Percentiles rank a stretch among this genome's conserved stretches.
Evolutionary conservation across 2,888 invertebrate species (phyloP).

Genomic region (Merodon equestris): DNA sequence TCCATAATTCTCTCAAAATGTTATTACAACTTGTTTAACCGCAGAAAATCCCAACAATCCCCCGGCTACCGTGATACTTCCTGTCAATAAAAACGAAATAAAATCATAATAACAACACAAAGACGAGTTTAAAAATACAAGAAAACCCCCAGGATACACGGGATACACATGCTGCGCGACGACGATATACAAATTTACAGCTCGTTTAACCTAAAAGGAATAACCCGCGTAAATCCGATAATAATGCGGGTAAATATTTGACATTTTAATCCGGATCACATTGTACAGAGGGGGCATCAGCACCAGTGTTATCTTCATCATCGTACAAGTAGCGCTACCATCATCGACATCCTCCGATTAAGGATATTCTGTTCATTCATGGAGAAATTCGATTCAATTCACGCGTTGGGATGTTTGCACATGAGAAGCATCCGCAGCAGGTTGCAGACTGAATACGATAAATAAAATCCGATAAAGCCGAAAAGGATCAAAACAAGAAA

Average conservation of each 20-base stretch:
- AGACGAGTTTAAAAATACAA: conserved; percentile 6
- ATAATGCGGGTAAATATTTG: conserved; percentile 72
- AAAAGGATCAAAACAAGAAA: not conserved
- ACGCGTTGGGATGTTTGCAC: conserved; percentile 3
- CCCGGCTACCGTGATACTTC: conserved; percentile 52
- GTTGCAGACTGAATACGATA: conserved; percentile 12
- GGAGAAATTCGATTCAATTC: conserved; percentile 41
- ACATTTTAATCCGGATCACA: conserved; percentile 69
- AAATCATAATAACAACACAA: conserved; percentile 37
- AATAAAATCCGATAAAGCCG: conserved; percentile 30
- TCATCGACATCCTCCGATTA: conserved; percentile 3
- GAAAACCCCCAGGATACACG: conserved; percentile 59
- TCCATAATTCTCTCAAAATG: conserved; percentile 47
- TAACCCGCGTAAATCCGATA: conserved; percentile 70
- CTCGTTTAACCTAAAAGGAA: conserved; percentile 65
- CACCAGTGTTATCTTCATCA: conserved; percentile 27
- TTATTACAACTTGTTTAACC: conserved; percentile 64
- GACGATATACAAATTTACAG: conserved; percentile 51
- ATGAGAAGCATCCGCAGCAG: conserved; percentile 11
- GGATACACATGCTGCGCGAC: conserved; percentile 44
- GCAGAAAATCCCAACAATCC: conserved; percentile 54
- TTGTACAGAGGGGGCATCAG: conserved; percentile 27
- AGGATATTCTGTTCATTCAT: conserved; percentile 31
- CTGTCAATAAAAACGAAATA: conserved; percentile 57
- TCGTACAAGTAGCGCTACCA: conserved; percentile 10